These are phyloP conservation scores for Bovichtus diacanthus DNA, from an alignment of 2,797 vertebrate species.

Conservation along the genomic window DNA sequence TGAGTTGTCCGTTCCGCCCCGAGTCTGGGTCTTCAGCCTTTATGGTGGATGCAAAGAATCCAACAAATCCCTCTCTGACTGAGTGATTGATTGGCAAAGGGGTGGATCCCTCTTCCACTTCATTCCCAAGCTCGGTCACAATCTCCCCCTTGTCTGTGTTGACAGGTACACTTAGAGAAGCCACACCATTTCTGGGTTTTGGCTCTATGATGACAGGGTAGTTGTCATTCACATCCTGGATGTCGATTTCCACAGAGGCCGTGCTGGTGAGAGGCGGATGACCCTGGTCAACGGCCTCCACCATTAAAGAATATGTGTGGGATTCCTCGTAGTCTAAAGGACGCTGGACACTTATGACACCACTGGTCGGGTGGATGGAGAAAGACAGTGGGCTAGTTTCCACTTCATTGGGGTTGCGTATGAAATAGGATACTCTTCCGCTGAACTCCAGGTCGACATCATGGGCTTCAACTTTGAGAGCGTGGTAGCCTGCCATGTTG, in stretches of 20 bases:
- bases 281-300: slow-evolving; percentile 90
- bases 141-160: slow-evolving; percentile 86
- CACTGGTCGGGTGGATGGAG: slow-evolving; percentile 86
- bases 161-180: slow-evolving; percentile 87
- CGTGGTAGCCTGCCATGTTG: slow-evolving; percentile 77
- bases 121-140: slow-evolving; percentile 78
- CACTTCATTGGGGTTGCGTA: slow-evolving; percentile 79
- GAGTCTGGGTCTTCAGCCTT: slow-evolving; percentile 90
- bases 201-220: slow-evolving; percentile 87
- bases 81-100: slow-evolving; percentile 45
- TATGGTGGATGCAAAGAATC: slow-evolving; percentile 80
- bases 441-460: slow-evolving; percentile 90
- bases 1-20: slow-evolving; percentile 86
- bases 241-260: slow-evolving; percentile 83
- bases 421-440: slow-evolving; percentile 88
- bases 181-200: slow-evolving; percentile 81
- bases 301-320: slow-evolving; percentile 85
- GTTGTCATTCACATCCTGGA: slow-evolving; percentile 92
- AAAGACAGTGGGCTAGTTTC: slow-evolving; percentile 72
- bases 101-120: slow-evolving; percentile 40
- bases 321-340: slow-evolving; percentile 90
- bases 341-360: slow-evolving; percentile 85
- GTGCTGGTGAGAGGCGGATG: slow-evolving; percentile 88
- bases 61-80: slow-evolving; percentile 52
- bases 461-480: slow-evolving; percentile 86